These are phyloP conservation scores for Leucoraja ocellata DNA, from an alignment of 2,797 vertebrate genomes.

Conservation along the genomic window DNA sequence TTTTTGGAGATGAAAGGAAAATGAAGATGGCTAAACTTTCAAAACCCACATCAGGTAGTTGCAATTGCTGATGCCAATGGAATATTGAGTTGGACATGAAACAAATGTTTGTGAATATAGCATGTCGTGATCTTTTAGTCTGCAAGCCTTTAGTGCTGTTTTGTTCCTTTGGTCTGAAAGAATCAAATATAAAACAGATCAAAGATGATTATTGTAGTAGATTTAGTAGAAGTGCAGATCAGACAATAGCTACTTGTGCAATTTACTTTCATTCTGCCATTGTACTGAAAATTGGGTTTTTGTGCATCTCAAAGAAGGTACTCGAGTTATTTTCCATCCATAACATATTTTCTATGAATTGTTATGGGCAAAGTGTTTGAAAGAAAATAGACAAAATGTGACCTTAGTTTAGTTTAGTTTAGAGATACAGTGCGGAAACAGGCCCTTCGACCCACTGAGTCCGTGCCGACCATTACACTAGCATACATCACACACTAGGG, in stretches of 20 bases:
- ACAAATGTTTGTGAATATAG: background rate
- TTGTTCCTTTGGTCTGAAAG: background rate
- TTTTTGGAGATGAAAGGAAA: constrained; percentile 35
- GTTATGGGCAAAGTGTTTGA: constrained; percentile 10
- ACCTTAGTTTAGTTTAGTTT: too few relatives aligned
- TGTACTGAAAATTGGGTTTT: constrained; percentile 36
- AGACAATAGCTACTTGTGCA: constrained; percentile 1
- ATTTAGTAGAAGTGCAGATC: constrained; percentile 18
- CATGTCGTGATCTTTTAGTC: background rate
- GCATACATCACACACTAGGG: too few relatives aligned
- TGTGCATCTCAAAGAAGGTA: constrained; percentile 24
- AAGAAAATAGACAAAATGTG: background rate
- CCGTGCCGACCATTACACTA: too few relatives aligned
- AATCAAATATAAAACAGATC: constrained; percentile 34
- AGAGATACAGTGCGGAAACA: too few relatives aligned
- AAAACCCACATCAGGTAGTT: background rate
- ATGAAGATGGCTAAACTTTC: background rate
- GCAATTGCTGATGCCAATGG: background rate
- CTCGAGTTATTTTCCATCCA: background rate
- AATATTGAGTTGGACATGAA: constrained; percentile 36
- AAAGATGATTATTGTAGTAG: constrained; percentile 32
- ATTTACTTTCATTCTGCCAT: constrained; percentile 22
- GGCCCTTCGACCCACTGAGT: too few relatives aligned
- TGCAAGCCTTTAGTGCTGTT: background rate
- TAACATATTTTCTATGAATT: constrained; percentile 13